Conservation (phyloP, 2,797 vertebrate species). For the Cercopithecus mitis region DNA sequence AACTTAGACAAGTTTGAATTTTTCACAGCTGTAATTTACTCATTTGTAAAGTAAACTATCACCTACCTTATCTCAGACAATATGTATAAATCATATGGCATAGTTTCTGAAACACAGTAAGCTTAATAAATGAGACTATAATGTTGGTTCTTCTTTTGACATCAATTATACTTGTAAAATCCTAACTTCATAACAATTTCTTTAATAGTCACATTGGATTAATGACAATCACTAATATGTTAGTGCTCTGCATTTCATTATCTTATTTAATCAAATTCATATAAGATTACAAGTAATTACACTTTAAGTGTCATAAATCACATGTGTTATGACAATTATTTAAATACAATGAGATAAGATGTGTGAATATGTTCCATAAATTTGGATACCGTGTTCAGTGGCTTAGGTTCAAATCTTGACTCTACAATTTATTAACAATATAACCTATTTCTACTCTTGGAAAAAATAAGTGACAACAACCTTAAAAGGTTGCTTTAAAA, state of each 20-base stretch:
- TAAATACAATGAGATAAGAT: slow-evolving; percentile 3
- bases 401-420: neutral
- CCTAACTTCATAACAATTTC: neutral
- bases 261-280: neutral
- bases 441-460: neutral
- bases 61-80: slow-evolving; percentile 2
- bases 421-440: neutral
- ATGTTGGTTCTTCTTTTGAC: neutral
- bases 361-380: neutral
- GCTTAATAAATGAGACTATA: slow-evolving; percentile 1
- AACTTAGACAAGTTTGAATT: neutral
- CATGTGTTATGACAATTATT: slow-evolving; percentile 19
- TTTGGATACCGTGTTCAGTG: neutral
- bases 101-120: neutral
- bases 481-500: neutral
- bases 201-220: slow-evolving; percentile 24
- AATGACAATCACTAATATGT: neutral
- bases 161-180: slow-evolving; percentile 6
- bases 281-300: neutral
- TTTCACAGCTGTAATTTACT: slow-evolving; percentile 18
- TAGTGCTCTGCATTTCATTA: neutral
- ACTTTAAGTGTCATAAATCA: slow-evolving; percentile 19
- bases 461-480: neutral
- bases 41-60: slow-evolving; percentile 1
- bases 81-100: neutral